These are phyloP conservation scores for Meandrina meandrites DNA, from an alignment of 92 coral and sea anemone species.

Conservation along the genomic window DNA sequence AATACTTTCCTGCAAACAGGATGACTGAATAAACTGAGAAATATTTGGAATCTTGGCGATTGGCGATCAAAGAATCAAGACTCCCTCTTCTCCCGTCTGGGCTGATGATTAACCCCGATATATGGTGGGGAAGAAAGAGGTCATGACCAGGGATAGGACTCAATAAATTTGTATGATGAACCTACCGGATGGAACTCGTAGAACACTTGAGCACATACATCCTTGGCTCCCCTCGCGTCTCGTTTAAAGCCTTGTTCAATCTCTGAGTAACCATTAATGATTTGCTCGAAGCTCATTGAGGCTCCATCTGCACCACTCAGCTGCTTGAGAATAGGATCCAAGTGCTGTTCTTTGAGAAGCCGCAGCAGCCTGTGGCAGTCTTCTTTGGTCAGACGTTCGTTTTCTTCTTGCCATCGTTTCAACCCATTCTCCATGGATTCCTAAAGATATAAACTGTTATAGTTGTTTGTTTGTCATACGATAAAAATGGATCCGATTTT, in stretches of 20 bases:
- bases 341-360: slow-evolving; percentile 39
- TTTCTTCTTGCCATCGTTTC: slow-evolving; percentile 39
- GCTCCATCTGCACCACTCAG: slow-evolving; percentile 58
- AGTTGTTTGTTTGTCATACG: neutral
- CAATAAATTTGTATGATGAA: too few species aligned
- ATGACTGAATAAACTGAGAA: too few species aligned
- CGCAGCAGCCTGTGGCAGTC: slow-evolving; percentile 46
- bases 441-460: neutral
- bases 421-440: slow-evolving; percentile 5
- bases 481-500: too few species aligned
- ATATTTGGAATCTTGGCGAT: too few species aligned
- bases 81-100: too few species aligned
- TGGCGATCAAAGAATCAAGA: too few species aligned
- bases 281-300: slow-evolving; percentile 55
- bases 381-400: slow-evolving; percentile 49
- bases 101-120: too few species aligned
- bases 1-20: too few species aligned
- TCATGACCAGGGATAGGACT: too few species aligned
- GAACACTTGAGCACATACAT: slow-evolving; percentile 68
- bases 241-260: slow-evolving; percentile 55
- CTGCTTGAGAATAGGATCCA: slow-evolving; percentile 56
- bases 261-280: slow-evolving; percentile 54
- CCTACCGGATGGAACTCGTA: slow-evolving; percentile 75
- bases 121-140: too few species aligned
- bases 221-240: slow-evolving; percentile 63